Evolutionary conservation across 2,113 vertebrate species (phyloP).

Genomic region (Crotalus tigris): DNA sequence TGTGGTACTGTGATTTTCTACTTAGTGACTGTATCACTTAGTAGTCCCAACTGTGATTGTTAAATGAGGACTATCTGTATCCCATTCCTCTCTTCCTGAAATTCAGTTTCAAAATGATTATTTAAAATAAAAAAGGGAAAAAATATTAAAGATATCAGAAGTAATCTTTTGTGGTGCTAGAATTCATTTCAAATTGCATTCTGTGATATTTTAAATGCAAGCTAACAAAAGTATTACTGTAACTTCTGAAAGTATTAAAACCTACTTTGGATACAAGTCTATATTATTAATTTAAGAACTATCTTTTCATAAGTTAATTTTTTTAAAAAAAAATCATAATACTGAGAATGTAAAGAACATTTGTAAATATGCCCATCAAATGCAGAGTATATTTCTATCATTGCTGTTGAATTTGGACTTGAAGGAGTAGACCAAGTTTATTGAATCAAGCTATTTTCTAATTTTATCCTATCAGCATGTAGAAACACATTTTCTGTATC

Average conservation of each 20-base stretch:
- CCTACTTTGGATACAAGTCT: neutral
- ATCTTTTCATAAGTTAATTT: neutral
- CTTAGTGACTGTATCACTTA: too few relatives aligned
- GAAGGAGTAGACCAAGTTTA: too few relatives aligned
- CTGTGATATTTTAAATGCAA: fast-evolving
- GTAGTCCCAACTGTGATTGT: too few relatives aligned
- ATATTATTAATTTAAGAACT: too few relatives aligned
- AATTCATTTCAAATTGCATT: neutral
- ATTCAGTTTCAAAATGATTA: neutral
- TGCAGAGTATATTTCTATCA: neutral
- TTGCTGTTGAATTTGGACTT: neutral
- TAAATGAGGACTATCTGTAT: too few relatives aligned
- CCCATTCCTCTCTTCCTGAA: fast-evolving
- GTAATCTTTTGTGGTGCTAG: neutral
- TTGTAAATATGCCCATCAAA: neutral
- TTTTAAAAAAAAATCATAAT: neutral
- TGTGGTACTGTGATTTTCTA: too few relatives aligned
- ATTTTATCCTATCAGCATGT: neutral
- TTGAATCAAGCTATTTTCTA: neutral
- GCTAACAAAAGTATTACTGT: neutral
- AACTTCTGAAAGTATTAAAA: neutral
- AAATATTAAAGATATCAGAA: neutral
- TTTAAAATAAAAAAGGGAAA: neutral
- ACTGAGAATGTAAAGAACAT: too few relatives aligned
- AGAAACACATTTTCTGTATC: neutral